A percentile compares a stretch with the other conserved stretches of the same genome.
Conservation (phyloP, 2,888 invertebrate species). For the Galeruca laticollis region DNA sequence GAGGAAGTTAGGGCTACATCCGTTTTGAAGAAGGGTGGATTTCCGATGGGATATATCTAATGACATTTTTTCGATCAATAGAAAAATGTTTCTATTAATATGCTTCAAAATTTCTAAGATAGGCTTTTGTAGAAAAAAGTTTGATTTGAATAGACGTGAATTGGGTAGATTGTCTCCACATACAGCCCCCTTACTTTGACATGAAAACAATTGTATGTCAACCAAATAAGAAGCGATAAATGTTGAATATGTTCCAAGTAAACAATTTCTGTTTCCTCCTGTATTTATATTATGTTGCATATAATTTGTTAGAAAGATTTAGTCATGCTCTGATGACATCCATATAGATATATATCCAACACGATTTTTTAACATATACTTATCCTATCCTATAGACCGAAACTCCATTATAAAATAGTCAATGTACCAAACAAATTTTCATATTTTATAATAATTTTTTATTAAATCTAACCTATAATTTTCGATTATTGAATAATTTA, state of each 20-base stretch:
- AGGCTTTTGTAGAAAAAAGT: not conserved
- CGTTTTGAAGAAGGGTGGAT: slow-evolving; percentile 25
- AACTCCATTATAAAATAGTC: slow-evolving; percentile 16
- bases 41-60: slow-evolving; percentile 16
- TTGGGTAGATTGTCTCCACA: too few relatives aligned
- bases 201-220: too few relatives aligned
- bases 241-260: too few relatives aligned
- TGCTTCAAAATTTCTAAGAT: not conserved
- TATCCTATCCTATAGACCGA: slow-evolving; percentile 26
- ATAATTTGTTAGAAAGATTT: slow-evolving; percentile 5
- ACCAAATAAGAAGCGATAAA: too few relatives aligned
- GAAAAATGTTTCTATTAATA: too few relatives aligned
- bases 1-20: slow-evolving; percentile 32
- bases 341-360: not conserved
- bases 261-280: not conserved
- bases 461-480: not conserved
- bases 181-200: too few relatives aligned
- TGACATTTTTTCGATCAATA: not conserved
- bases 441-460: not conserved
- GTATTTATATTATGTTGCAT: not conserved
- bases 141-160: too few relatives aligned
- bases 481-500: too few relatives aligned
- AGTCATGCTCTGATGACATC: slow-evolving; percentile 11
- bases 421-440: slow-evolving; percentile 18
- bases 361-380: slow-evolving; percentile 22